Evolutionary conservation across 2,113 vertebrate species (phyloP).

Genomic region (Scomber colias): DNA sequence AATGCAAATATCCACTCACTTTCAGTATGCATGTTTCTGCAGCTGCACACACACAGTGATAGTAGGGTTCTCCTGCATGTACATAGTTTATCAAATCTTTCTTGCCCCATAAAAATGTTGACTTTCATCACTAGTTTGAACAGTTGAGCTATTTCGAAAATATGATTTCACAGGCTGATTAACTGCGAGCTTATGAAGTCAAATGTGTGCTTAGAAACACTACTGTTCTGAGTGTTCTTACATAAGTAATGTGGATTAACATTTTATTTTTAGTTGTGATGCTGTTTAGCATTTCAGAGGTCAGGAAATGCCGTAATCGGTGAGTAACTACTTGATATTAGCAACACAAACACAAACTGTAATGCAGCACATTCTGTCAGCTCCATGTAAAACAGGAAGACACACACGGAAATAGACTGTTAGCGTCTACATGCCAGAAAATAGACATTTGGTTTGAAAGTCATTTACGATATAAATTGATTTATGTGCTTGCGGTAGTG

Average conservation of each 20-base stretch:
- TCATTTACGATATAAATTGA: background rate
- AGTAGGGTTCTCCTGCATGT: background rate
- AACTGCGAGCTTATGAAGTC: background rate
- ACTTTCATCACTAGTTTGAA: background rate
- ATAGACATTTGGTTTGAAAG: background rate
- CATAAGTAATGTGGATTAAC: background rate
- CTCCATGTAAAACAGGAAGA: conserved; percentile 15
- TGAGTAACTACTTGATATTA: conserved; percentile 25
- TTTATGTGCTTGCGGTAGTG: background rate
- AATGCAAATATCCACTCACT: background rate
- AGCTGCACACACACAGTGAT: background rate
- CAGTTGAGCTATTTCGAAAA: background rate
- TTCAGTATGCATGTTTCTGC: no score
- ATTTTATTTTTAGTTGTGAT: conserved; percentile 3
- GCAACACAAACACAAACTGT: conserved; percentile 16
- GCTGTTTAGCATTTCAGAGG: conserved; percentile 17
- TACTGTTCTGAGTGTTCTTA: background rate
- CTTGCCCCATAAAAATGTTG: no score
- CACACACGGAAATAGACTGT: conserved; percentile 30
- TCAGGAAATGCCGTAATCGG: background rate
- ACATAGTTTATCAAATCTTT: background rate
- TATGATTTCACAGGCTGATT: background rate
- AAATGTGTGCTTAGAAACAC: background rate
- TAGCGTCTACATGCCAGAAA: conserved; percentile 45
- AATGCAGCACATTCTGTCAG: conserved; percentile 39